These are phyloP conservation scores for Rhinolophus ferrumequinum DNA, from an alignment of 2,113 vertebrate genomes.

Conservation along the genomic window DNA sequence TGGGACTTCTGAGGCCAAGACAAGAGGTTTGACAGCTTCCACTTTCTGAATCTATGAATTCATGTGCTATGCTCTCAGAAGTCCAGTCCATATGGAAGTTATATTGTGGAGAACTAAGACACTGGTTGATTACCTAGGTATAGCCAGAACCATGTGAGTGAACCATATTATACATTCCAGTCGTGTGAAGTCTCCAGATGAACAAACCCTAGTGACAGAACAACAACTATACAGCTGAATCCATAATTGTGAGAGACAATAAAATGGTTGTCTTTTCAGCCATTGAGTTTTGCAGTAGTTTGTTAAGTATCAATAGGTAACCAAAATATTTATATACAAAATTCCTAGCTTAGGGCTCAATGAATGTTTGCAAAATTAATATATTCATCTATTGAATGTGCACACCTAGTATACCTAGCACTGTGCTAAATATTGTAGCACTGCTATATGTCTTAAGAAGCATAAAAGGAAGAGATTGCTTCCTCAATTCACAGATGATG, in stretches of 20 bases:
- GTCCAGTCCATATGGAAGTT: not conserved
- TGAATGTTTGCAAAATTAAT: conserved; percentile 21
- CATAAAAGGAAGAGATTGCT: not conserved
- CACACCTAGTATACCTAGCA: not conserved
- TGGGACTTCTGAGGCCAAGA: not conserved
- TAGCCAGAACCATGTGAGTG: not conserved
- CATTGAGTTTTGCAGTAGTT: not conserved
- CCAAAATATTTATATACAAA: not conserved
- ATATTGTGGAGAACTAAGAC: not conserved
- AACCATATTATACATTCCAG: conserved; percentile 17
- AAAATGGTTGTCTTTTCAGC: not conserved
- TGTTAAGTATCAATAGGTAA: not conserved
- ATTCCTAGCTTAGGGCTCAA: not conserved
- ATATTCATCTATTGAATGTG: not conserved
- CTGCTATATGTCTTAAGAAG: not conserved
- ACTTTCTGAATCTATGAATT: not conserved
- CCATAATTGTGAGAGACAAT: not conserved
- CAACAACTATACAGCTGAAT: not conserved
- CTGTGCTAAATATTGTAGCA: not conserved
- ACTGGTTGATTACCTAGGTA: not conserved
- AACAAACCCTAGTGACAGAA: not conserved
- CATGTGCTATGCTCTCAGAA: not conserved
- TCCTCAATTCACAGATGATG: not conserved
- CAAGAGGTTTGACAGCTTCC: not conserved
- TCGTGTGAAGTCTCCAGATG: not conserved